These are phyloP conservation scores for Archaeoteleia sp. DNA, from an alignment of 2,888 invertebrate species.

Conservation along the genomic window DNA sequence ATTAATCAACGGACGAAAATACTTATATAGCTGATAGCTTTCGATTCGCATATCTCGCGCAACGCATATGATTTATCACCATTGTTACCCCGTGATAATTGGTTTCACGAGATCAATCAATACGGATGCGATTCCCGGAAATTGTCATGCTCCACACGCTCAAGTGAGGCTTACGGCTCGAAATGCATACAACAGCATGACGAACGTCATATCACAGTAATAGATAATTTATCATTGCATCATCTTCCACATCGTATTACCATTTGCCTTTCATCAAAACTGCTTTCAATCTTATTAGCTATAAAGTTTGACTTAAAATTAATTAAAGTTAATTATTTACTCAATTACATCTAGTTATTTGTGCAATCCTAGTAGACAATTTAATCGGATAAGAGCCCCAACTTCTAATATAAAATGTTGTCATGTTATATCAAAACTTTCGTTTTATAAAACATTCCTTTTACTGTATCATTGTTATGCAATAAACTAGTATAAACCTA, in stretches of 20 bases:
- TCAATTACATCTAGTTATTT: no score
- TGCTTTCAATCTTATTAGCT: no score
- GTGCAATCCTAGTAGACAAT: no score
- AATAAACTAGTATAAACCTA: no score
- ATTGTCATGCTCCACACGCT: conserved; percentile 36
- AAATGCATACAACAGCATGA: conserved; percentile 17
- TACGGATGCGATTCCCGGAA: conserved; percentile 26
- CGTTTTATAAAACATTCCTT: no score
- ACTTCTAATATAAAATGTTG: no score
- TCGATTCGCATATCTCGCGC: not conserved
- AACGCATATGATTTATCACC: conserved; percentile 16
- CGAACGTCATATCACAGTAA: conserved; percentile 15
- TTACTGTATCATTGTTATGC: no score
- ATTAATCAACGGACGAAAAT: not conserved
- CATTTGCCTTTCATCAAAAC: conserved; percentile 10
- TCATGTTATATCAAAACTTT: no score
- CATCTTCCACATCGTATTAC: not conserved
- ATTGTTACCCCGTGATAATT: conserved; percentile 27
- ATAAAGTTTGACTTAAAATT: no score
- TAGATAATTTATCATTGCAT: conserved; percentile 25
- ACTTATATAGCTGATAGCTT: conserved; percentile 2
- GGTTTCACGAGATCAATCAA: conserved; percentile 41
- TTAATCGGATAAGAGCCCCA: no score
- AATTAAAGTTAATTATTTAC: no score
- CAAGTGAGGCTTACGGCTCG: conserved; percentile 26